A percentile compares a stretch with the other conserved stretches of the same genome.
phyloP scores from a whole-genome alignment of 2,797 vertebrate species.

The Arrhamphus sclerolepis region DNA sequence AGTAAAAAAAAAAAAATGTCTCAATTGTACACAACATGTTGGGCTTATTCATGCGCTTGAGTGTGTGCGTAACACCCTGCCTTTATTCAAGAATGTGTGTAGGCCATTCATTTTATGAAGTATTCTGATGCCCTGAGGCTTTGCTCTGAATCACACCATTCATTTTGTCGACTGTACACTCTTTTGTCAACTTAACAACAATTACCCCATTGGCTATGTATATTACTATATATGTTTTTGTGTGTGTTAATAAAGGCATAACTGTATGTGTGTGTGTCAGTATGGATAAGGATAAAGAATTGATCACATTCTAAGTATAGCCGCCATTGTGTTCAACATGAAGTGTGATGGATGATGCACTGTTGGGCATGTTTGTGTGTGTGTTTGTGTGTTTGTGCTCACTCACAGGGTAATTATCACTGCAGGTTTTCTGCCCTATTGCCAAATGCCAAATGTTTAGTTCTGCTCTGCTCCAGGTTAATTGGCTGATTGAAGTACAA shows the following conservation, averaged over 20 bases:
- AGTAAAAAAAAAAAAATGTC: constrained; percentile 50
- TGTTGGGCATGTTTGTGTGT: constrained; percentile 15
- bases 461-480: constrained; percentile 73
- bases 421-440: constrained; percentile 70
- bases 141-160: constrained; percentile 55
- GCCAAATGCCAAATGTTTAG: constrained; percentile 77
- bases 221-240: constrained; percentile 12
- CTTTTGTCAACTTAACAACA: constrained; percentile 50
- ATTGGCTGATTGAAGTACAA: constrained; percentile 76
- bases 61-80: constrained; percentile 31
- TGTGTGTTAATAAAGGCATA: constrained; percentile 31
- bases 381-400: constrained; percentile 18
- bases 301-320: constrained; percentile 53
- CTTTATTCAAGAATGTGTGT: constrained; percentile 53
- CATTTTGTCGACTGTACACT: constrained; percentile 42
- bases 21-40: constrained; percentile 64
- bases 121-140: constrained; percentile 46
- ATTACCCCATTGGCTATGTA: constrained; percentile 27
- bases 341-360: constrained; percentile 55
- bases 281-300: constrained; percentile 65
- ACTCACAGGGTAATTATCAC: constrained; percentile 72
- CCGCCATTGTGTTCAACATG: constrained; percentile 54
- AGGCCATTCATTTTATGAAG: constrained; percentile 53
- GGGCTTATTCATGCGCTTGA: constrained; percentile 43
- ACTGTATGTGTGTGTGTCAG: constrained; percentile 22